Percentiles rank a stretch among this genome's conserved stretches.
Conservation (phyloP, 2,113 vertebrate species). For the Heterotilapia buettikoferi region DNA sequence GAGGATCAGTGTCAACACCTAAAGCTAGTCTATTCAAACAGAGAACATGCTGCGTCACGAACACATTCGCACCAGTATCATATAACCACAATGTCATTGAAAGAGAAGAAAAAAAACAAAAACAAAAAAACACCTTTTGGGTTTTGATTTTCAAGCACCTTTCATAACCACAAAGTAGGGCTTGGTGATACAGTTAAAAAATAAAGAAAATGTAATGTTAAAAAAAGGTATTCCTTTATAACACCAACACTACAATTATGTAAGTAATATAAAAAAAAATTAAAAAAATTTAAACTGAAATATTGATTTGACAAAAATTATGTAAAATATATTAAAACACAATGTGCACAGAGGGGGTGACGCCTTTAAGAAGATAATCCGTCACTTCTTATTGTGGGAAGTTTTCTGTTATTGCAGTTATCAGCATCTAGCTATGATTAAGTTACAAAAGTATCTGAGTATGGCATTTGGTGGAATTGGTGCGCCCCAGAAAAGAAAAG, state of each 20-base stretch:
- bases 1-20: not conserved
- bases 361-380: not conserved
- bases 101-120: not conserved
- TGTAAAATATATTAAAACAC: not conserved
- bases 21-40: not conserved
- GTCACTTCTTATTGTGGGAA: not conserved
- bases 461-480: not conserved
- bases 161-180: not conserved
- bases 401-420: not conserved
- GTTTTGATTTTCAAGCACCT: not conserved
- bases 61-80: not conserved
- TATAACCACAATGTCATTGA: not conserved
- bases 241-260: not conserved
- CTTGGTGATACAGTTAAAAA: not conserved
- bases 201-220: not conserved
- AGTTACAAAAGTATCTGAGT: not conserved
- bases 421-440: not conserved
- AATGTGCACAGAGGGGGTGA: not conserved
- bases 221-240: not conserved
- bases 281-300: not conserved
- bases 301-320: not conserved
- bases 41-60: not conserved
- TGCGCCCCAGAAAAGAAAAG: not conserved
- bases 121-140: not conserved
- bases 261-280: fast-evolving